Conservation (phyloP, 2,113 vertebrate genomes). For the Azemiops feae region DNA sequence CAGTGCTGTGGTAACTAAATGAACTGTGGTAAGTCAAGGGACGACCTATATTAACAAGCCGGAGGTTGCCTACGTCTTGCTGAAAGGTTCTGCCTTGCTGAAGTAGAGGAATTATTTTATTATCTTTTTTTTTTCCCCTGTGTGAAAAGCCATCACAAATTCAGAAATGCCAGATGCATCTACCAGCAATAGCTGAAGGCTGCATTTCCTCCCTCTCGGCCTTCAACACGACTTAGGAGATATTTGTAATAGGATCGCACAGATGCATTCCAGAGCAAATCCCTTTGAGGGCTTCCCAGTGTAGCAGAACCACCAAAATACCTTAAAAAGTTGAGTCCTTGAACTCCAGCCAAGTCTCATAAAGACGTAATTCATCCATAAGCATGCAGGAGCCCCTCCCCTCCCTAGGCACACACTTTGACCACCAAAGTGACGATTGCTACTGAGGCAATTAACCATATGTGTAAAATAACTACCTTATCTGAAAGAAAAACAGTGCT, state of each 20-base stretch:
- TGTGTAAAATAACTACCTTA: conserved; percentile 40
- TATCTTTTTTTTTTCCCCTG: no score
- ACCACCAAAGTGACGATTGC: conserved; percentile 46
- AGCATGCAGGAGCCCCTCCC: neutral
- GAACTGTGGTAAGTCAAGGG: neutral
- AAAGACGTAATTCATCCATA: conserved; percentile 16
- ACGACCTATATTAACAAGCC: neutral
- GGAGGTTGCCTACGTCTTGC: neutral
- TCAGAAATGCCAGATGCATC: conserved; percentile 30
- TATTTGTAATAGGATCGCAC: conserved; percentile 47
- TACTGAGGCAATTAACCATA: conserved; percentile 48
- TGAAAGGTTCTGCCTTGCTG: neutral
- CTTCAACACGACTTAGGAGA: conserved; percentile 37
- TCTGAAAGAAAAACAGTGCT: conserved; percentile 44
- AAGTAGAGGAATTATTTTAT: conserved; percentile 13
- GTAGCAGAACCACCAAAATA: conserved; percentile 64
- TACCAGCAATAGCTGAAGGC: conserved; percentile 6
- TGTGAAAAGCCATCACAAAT: conserved; percentile 22
- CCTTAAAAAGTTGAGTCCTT: conserved; percentile 37
- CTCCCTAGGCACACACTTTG: neutral
- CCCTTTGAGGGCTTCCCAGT: conserved; percentile 58
- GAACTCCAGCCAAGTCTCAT: conserved; percentile 56
- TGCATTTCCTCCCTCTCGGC: conserved; percentile 20
- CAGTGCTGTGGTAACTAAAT: neutral
- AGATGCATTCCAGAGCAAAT: conserved; percentile 34